These are phyloP conservation scores for Albula goreensis DNA, from an alignment of 2,113 vertebrate genomes.

Conservation along the genomic window DNA sequence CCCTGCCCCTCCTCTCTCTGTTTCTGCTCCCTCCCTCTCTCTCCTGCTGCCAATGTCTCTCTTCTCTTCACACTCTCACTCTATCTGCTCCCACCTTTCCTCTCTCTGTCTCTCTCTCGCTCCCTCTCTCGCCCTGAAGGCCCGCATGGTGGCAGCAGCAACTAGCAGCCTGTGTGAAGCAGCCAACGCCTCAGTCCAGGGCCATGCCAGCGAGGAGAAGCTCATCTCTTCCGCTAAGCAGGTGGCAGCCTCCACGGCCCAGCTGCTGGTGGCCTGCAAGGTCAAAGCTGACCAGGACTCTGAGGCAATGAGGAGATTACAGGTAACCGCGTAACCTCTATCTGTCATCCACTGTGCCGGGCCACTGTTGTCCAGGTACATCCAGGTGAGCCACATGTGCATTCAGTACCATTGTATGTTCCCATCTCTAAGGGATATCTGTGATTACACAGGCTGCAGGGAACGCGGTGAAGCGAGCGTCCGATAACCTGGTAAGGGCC, in stretches of 20 bases:
- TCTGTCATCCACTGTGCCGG: background rate
- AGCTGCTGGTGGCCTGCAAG: slow-evolving; percentile 96
- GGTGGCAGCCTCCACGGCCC: slow-evolving; percentile 95
- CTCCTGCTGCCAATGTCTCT: no score
- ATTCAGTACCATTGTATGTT: background rate
- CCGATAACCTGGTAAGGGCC: slow-evolving; percentile 94
- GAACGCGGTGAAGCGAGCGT: slow-evolving; percentile 96
- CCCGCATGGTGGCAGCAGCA: slow-evolving; percentile 93
- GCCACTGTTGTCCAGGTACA: background rate
- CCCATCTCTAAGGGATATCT: background rate
- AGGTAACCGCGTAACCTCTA: slow-evolving; percentile 70
- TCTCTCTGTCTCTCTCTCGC: background rate
- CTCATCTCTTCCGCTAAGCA: slow-evolving; percentile 98
- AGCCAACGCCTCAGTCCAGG: slow-evolving; percentile 94
- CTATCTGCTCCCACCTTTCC: background rate
- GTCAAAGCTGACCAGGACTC: slow-evolving; percentile 96
- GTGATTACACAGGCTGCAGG: slow-evolving; percentile 79
- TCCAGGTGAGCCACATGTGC: background rate
- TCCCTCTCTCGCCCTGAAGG: slow-evolving; percentile 62
- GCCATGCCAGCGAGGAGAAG: slow-evolving; percentile 97
- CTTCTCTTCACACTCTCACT: background rate
- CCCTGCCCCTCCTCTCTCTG: no score
- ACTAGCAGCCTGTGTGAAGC: slow-evolving; percentile 97
- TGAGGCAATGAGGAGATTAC: slow-evolving; percentile 93
- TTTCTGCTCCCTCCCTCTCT: no score